Conservation (phyloP, 2,113 vertebrate species). For the Phylloscopus trochiloides region DNA sequence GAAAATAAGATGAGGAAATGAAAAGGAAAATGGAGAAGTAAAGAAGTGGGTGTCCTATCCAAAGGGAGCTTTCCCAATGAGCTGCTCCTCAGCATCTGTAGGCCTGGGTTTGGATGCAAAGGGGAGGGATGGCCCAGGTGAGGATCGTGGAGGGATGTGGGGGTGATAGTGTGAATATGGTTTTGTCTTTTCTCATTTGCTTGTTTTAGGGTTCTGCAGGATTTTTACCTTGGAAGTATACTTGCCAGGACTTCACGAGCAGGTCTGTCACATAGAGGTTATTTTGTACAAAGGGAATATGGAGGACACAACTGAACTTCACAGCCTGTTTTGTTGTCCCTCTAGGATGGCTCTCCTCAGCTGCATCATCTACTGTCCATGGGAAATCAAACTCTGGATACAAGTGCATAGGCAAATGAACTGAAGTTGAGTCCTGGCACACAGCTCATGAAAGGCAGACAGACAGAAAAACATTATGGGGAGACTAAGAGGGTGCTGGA, state of each 20-base stretch:
- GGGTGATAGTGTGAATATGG: too few species aligned
- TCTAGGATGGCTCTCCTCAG: neutral
- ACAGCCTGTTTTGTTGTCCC: neutral
- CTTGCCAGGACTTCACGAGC: neutral
- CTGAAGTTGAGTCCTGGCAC: neutral
- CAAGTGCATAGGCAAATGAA: neutral
- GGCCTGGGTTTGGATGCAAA: neutral
- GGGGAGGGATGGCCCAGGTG: neutral
- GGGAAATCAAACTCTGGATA: neutral
- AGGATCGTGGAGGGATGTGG: neutral
- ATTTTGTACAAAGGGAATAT: neutral
- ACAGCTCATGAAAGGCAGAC: neutral
- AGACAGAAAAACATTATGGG: neutral
- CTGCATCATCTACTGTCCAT: neutral
- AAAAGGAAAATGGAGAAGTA: neutral
- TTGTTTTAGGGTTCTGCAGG: neutral
- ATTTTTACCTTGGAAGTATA: neutral
- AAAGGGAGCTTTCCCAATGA: neutral
- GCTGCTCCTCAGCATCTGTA: neutral
- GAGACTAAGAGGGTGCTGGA: neutral
- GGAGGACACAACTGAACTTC: neutral
- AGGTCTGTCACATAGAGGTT: neutral
- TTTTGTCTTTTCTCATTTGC: neutral
- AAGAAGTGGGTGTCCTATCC: neutral
- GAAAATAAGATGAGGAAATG: neutral